Evolutionary conservation across 2,797 vertebrate species (phyloP), one percentile per base, ranked within the genome.

Genomic region (Semotilus atromaculatus): DNA sequence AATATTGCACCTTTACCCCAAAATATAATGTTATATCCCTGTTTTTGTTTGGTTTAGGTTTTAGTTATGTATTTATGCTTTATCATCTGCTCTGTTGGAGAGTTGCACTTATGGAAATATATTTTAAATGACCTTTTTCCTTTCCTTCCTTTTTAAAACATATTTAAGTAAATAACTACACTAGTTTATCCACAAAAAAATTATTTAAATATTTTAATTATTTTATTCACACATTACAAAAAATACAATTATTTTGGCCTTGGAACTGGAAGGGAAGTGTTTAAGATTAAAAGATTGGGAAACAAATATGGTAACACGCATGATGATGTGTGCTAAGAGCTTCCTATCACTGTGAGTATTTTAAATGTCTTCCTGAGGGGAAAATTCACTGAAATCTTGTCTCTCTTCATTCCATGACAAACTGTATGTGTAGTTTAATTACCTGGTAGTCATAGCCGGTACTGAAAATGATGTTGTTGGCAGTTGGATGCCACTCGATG

Each of bases 401-500:
- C 81, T 55, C 16, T n/a, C 53, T 62, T 84, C 16, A 62, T 84
- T 79, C 68, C 23, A 19, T 14, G 21, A 70, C 8, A 31, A 53
- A 68, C 18, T 34, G 31, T 60, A 66, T 16, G 51, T 75, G 0
- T 45, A 16, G 62, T 21, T 43, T 6, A 55, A 36, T 36, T 66
- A 95, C 95, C 93, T 93, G 94, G 86, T 93, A 94, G 91, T 96
- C 95, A 10, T 95, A 95, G 81, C 93, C 94, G 13, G 94, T 90
- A 90, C 93, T 96, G 1, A 96, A 92, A 81, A 96, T 89, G 51
- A 95, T 90, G 84, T 94, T 93, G 81, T 92, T 88, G 1, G 98
- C 97, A 0, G 96, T 98, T 2, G 98, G 98, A 87, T 99, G 98
- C 98, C 98, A 99, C 86, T 99, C 97, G 10, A 99, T 95, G 34